phyloP scores from a whole-genome alignment of 2,888 invertebrate genomes.

The Gastracanthus pulcherrimus region DNA sequence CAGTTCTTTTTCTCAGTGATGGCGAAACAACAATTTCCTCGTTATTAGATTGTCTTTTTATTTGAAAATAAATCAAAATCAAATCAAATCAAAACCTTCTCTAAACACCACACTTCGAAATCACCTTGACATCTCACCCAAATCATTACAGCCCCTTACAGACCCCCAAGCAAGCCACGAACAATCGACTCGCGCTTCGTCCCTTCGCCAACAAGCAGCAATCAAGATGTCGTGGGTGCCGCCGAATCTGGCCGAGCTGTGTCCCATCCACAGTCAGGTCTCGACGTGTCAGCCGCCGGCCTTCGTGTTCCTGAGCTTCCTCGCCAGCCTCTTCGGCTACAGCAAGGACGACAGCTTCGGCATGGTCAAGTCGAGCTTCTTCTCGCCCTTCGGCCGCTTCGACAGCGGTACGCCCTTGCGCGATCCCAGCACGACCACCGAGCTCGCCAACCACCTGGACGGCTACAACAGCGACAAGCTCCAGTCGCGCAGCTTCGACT shows the following conservation, averaged over 20 bases:
- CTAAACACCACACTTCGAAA: too few relatives aligned
- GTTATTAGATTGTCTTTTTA: too few relatives aligned
- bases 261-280: conserved; percentile 79
- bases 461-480: background rate
- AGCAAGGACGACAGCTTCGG: conserved; percentile 74
- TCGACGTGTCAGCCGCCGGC: conserved; percentile 82
- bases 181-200: too few relatives aligned
- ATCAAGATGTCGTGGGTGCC: conserved; percentile 79
- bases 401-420: background rate
- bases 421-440: background rate
- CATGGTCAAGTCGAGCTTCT: background rate
- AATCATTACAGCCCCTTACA: too few relatives aligned
- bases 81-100: too few relatives aligned
- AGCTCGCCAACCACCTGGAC: background rate
- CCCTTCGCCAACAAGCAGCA: background rate
- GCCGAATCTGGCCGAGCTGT: conserved; percentile 80
- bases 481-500: conserved; percentile 28
- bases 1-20: too few relatives aligned
- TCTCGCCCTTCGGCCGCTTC: background rate
- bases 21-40: too few relatives aligned
- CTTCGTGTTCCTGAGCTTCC: conserved; percentile 81
- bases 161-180: too few relatives aligned
- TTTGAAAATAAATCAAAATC: too few relatives aligned
- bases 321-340: conserved; percentile 80
- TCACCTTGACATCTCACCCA: too few relatives aligned